These are phyloP conservation scores for Euschistus heros DNA, from an alignment of 1,140 invertebrate genomes.

Conservation along the genomic window DNA sequence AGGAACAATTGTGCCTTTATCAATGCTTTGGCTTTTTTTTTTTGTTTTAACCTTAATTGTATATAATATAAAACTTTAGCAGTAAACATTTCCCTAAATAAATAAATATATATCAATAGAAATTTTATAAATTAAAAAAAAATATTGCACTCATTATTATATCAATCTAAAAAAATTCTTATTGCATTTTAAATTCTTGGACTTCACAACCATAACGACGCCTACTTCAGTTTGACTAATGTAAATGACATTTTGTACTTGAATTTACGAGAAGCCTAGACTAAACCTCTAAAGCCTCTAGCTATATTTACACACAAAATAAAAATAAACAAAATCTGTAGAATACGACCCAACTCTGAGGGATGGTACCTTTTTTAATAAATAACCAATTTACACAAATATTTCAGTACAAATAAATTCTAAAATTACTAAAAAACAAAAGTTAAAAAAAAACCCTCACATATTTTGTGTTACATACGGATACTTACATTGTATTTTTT, in stretches of 20 bases:
- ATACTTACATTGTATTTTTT: neutral
- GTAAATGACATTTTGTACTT: constrained; percentile 16
- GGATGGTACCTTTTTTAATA: constrained; percentile 2
- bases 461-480: neutral
- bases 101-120: constrained; percentile 13
- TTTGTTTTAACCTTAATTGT: neutral
- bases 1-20: constrained; percentile 4
- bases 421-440: neutral
- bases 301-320: constrained; percentile 3
- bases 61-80: no score
- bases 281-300: constrained; percentile 4
- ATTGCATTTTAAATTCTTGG: constrained; percentile 3
- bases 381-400: constrained; percentile 1
- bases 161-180: constrained; percentile 3
- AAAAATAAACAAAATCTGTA: constrained; percentile 10
- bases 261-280: constrained; percentile 10
- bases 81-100: no score
- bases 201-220: constrained; percentile 11
- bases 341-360: constrained; percentile 16
- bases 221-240: constrained; percentile 12
- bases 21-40: constrained; percentile 14
- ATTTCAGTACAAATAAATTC: neutral
- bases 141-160: constrained; percentile 8
- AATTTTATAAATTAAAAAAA: constrained; percentile 9
- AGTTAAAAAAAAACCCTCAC: neutral